A percentile compares a stretch with the other conserved stretches of the same genome.
These are phyloP conservation scores for Silurus lanzhouensis DNA, from an alignment of 2,797 vertebrate genomes.

Conservation along the genomic window DNA sequence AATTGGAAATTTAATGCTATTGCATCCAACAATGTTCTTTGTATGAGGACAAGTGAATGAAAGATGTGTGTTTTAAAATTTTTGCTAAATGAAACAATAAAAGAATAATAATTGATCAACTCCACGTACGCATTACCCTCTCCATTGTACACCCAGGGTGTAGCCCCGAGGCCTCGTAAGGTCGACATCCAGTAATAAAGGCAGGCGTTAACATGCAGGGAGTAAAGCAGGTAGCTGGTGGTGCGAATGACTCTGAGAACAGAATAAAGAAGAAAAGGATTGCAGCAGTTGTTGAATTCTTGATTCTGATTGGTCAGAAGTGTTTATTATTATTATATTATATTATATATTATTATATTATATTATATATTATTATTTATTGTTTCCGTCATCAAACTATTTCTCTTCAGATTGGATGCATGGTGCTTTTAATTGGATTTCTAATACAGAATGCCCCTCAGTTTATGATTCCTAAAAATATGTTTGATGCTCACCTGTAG, in stretches of 20 bases:
- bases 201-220: slow-evolving; percentile 91
- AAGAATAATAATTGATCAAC: not conserved
- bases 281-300: not conserved
- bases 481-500: slow-evolving; percentile 83
- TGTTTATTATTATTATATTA: not conserved
- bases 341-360: too few relatives aligned
- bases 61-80: too few relatives aligned
- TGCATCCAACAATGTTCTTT: too few relatives aligned
- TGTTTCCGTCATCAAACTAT: not conserved
- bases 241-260: slow-evolving; percentile 88
- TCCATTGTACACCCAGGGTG: slow-evolving; percentile 90
- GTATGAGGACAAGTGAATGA: too few relatives aligned
- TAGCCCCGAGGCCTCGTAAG: slow-evolving; percentile 83
- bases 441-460: too few relatives aligned
- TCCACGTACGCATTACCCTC: slow-evolving; percentile 86
- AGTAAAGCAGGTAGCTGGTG: slow-evolving; percentile 92
- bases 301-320: not conserved
- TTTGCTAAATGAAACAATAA: not conserved
- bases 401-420: too few relatives aligned
- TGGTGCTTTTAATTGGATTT: too few relatives aligned
- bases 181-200: slow-evolving; percentile 94
- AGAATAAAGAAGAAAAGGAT: slow-evolving; percentile 10
- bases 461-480: too few relatives aligned
- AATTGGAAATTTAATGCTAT: too few relatives aligned
- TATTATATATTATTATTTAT: not conserved